These are phyloP conservation scores for Sphaerophoria taeniata DNA, from an alignment of 2,888 invertebrate genomes.

Conservation along the genomic window DNA sequence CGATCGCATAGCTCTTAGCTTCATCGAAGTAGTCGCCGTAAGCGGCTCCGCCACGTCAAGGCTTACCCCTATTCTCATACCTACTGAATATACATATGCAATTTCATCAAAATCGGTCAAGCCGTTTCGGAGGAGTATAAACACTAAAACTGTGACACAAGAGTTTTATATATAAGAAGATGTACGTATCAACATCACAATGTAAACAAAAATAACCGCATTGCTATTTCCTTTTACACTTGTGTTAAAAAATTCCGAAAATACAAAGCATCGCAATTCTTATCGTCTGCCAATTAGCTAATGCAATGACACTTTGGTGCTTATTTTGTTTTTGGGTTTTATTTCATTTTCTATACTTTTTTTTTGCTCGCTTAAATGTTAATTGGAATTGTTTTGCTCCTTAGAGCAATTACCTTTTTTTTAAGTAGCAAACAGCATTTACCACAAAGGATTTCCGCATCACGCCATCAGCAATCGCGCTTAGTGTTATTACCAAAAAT, in stretches of 20 bases:
- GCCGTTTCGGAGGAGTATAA: too few species aligned
- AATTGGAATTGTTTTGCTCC: constrained; percentile 74
- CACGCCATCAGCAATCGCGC: constrained; percentile 49
- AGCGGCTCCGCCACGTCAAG: too few species aligned
- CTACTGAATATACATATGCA: too few species aligned
- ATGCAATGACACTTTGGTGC: constrained; percentile 69
- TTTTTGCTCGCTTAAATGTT: constrained; percentile 10
- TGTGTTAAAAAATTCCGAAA: constrained; percentile 41
- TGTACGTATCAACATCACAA: constrained; percentile 7
- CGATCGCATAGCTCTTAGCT: too few species aligned
- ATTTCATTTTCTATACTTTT: not conserved
- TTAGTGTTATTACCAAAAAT: constrained; percentile 44
- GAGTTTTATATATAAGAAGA: not conserved
- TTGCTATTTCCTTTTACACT: not conserved
- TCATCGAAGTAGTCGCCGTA: too few species aligned
- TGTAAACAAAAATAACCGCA: constrained; percentile 6
- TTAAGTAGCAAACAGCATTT: constrained; percentile 49
- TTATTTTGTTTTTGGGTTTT: constrained; percentile 32
- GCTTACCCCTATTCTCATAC: too few species aligned
- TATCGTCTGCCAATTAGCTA: constrained; percentile 69
- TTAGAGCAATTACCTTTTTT: constrained; percentile 64
- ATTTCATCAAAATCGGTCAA: too few species aligned
- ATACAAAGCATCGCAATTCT: constrained; percentile 38
- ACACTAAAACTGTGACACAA: too few species aligned
- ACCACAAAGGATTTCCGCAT: constrained; percentile 49